Evolutionary conservation across 2,888 invertebrate species (phyloP), one percentile per base, ranked within the genome.

Genomic region (Embidobia sp.): DNA sequence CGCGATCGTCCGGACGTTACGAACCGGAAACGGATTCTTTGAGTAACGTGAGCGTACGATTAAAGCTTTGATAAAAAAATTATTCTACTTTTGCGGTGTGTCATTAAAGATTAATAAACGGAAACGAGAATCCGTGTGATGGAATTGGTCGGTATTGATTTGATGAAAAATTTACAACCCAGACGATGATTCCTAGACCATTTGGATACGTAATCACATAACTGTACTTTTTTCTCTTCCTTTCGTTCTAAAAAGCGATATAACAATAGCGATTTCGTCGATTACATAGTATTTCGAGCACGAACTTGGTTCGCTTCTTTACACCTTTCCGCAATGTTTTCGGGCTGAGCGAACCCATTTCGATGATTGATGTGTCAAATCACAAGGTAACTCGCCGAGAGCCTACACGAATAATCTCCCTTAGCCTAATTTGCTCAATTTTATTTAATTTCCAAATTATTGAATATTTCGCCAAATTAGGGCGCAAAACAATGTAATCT

Each of bases 281-380:
- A 66, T 70, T 63, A 63, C 42, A 57, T 46, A 44, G 55, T n/a
- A 51, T 49, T 66, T 40, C 11, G 37, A 27, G 29, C 59, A 66
- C 64, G 70, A 66, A 64, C 64, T 59, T 5, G 22, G 10, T 57
- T 63, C 63, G 48, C 42, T 76, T 66, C 70, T 51, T 76, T 70
- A 59, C 76, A 53, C 66, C 66, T 70, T 72, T 53, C 46, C 8
- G 13, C 57, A 77, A 61, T 55, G 33, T 49, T 61, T 49, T 27
- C 26, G 29, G 4, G 19, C 13, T 51, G 26, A 27, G 51, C 40
- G n/a, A 51, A 59, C 55, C 70, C 46, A 72, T 77, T 61, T 61
- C 37, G 53, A 63, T 77, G 77, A 77, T 77, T 77, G 72, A 77
- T 66, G 66, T 61, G 48, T 72, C 70, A 66, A 77, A 77, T 77